phyloP scores from a whole-genome alignment of 2,888 invertebrate genomes.

The Trichopria drosophilae region DNA sequence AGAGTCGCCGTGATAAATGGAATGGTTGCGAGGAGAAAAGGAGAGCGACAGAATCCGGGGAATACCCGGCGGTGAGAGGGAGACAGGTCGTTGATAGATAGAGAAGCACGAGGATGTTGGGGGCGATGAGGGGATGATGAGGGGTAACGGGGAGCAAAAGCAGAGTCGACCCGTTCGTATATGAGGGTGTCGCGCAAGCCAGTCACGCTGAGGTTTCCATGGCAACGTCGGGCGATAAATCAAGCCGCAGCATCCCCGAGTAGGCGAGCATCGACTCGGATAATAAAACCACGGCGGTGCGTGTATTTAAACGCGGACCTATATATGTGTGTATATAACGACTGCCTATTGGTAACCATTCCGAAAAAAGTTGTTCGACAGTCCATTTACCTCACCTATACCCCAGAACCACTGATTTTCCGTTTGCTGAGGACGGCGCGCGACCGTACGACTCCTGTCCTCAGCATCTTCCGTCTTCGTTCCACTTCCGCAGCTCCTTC shows the following conservation, averaged over 20 bases:
- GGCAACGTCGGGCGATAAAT: slow-evolving; percentile 57
- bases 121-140: slow-evolving; percentile 12
- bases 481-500: no score
- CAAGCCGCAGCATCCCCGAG: slow-evolving; percentile 47
- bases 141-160: slow-evolving; percentile 16
- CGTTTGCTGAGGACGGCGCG: no score
- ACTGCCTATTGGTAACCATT: slow-evolving; percentile 29
- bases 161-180: slow-evolving; percentile 49
- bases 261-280: slow-evolving; percentile 33
- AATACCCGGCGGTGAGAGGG: slow-evolving; percentile 15
- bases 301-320: slow-evolving; percentile 34
- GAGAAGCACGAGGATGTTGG: slow-evolving; percentile 14
- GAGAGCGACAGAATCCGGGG: slow-evolving; percentile 2
- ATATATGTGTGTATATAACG: slow-evolving; percentile 8
- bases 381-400: slow-evolving; percentile 35
- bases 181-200: slow-evolving; percentile 58
- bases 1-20: no score
- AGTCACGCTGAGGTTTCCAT: slow-evolving; percentile 57
- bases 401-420: no score
- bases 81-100: slow-evolving; percentile 25
- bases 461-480: no score
- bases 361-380: slow-evolving; percentile 33
- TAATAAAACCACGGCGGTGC: slow-evolving; percentile 33
- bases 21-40: slow-evolving; percentile 1
- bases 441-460: no score